phyloP scores from a whole-genome alignment of 2,113 vertebrate genomes.

The Pipra filicauda region DNA sequence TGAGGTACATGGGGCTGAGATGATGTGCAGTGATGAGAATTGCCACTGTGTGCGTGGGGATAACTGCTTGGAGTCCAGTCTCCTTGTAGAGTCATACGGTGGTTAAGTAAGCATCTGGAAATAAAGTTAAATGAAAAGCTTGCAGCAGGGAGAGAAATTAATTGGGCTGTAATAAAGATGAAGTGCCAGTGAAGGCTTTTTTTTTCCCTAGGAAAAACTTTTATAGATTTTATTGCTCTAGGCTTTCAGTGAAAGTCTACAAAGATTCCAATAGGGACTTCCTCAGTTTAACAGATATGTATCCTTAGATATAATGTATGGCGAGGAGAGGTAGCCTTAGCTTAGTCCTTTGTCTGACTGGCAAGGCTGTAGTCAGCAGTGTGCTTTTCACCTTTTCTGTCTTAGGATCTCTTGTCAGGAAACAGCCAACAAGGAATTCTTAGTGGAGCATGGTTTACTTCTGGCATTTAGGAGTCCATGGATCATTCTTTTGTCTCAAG shows the following conservation, averaged over 20 bases:
- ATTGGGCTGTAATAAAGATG: not conserved
- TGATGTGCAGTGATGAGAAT: not conserved
- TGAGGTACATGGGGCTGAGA: not conserved
- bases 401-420: not conserved
- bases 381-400: not conserved
- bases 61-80: not conserved
- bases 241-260: not conserved
- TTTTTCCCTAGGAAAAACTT: not conserved
- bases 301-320: not conserved
- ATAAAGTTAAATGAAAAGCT: not conserved
- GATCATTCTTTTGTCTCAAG: not conserved
- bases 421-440: not conserved
- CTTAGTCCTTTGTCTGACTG: not conserved
- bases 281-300: fast-evolving
- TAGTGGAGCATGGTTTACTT: not conserved
- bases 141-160: not conserved
- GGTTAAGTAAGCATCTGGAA: not conserved
- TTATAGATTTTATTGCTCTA: not conserved
- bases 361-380: not conserved
- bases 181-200: not conserved
- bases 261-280: not conserved
- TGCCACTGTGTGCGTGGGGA: not conserved
- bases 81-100: not conserved
- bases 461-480: not conserved
- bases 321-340: not conserved